Percentiles rank a stretch among this genome's conserved stretches.
phyloP scores from a whole-genome alignment of 2,797 vertebrate species.

The Artibeus lituratus region DNA sequence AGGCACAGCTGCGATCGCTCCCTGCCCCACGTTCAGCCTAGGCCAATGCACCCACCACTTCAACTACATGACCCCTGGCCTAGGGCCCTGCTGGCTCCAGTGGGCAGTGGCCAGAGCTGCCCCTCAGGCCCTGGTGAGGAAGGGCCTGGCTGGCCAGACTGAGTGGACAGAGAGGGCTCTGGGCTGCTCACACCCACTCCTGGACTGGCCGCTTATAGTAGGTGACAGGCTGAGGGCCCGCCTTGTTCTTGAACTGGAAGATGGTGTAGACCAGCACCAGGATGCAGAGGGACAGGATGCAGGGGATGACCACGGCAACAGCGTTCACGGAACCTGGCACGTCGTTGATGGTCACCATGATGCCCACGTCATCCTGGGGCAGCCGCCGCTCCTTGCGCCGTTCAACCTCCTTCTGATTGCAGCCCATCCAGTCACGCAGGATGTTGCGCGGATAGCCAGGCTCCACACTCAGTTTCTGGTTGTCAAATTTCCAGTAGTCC shows the following conservation, averaged over 20 bases:
- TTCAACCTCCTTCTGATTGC: conserved; percentile 94
- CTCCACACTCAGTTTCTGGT: conserved; percentile 96
- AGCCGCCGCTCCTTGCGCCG: conserved; percentile 91
- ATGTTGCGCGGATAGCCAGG: conserved; percentile 96
- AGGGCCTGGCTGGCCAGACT: conserved; percentile 59
- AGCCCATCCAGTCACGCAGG: conserved; percentile 98
- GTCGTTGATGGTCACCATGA: conserved; percentile 98
- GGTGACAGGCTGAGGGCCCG: conserved; percentile 93
- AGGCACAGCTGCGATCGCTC: conserved; percentile 31
- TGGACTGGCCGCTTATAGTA: conserved; percentile 99
- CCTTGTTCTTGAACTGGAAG: conserved; percentile 99
- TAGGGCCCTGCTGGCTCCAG: conserved; percentile 56
- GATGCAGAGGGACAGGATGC: conserved; percentile 96
- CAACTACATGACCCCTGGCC: conserved; percentile 52
- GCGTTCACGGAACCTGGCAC: conserved; percentile 95
- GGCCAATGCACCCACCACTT: conserved; percentile 55
- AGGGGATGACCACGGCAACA: conserved; percentile 97
- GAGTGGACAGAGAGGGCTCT: conserved; percentile 61
- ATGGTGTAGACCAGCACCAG: conserved; percentile 98
- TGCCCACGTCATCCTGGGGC: conserved; percentile 94
- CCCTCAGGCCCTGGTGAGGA: conserved; percentile 68
- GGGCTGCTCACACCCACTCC: conserved; percentile 96
- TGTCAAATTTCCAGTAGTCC: conserved; percentile 99
- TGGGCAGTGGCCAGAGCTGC: conserved; percentile 66
- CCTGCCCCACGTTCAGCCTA: conserved; percentile 36